Base-by-base conservation (phyloP, 30 jellyfish, hydroid and myxozoan genomes). In the Rhopilema esculentum region DNA sequence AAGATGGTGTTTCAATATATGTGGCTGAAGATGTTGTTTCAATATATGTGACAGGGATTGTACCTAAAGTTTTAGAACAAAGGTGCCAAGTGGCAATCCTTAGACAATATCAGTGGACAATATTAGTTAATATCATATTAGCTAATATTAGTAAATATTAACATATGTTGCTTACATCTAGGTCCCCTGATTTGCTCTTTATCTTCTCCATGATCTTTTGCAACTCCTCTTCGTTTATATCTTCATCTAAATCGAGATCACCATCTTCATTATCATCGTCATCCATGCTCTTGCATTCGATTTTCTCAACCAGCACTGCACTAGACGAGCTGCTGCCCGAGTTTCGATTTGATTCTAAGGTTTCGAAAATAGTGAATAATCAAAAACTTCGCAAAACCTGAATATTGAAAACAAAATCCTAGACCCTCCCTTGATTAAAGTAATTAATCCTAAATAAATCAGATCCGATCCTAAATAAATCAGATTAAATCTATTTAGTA, bases 161-260 rank as follows among this genome's bases (percentile, higher is more conserved):
- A n/a, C n/a, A n/a, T n/a, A n/a, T n/a, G n/a, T 26, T 21, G 70
- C 87, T 72, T 31, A 83, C 80, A 48, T 70, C 90, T 40, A 96
- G 78, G 8, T 80, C 77, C 1, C 90, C 88, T 32, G 91, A 8
- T 72, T 91, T 91, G 72, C 75, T 77, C 61, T 89, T 85, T 4
- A 86, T 86, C 29, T 85, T 83, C 65, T 79, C 82, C 83, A 92
- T 95, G 67, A 92, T 32, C 82, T 79, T 92, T 57, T 84, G 74
- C 27, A 92, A 84, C 66, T 92, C 98, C 66, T 92, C 98, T 22
- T 92, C 98, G 66, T 86, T 86, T 24, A 86, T 88, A 57, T 91
- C 97, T n/a, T 86, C 98, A 32, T 73, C 88, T 24, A 77, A 27
- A 62, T 92, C 98, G 66, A 92, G 80, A 72, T 86, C 98, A 32